These are phyloP conservation scores for Aurelia aurita complex sp. Pacific DNA, from an alignment of 30 jellyfish, hydroid and myxozoan genomes.

Conservation along the genomic window DNA sequence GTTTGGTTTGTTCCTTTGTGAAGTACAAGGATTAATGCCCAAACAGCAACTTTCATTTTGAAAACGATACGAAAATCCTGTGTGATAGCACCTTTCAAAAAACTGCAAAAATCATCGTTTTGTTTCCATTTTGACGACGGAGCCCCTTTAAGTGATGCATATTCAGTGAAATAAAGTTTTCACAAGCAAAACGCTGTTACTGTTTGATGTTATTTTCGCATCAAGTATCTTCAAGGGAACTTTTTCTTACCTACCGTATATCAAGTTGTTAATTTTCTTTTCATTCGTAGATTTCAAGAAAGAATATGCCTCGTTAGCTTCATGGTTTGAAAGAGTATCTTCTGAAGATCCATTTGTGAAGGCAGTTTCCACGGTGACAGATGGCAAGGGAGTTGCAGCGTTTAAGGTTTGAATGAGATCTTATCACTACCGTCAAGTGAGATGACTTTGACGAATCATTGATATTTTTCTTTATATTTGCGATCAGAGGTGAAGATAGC, in stretches of 20 bases:
- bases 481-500: too few relatives aligned
- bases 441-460: constrained; percentile 8
- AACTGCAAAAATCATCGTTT: too few relatives aligned
- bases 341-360: constrained; percentile 40
- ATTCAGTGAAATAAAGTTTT: background rate
- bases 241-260: too few relatives aligned
- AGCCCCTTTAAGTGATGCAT: background rate
- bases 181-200: background rate
- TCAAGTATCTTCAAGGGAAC: too few relatives aligned
- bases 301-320: constrained; percentile 20
- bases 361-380: constrained; percentile 54
- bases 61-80: too few relatives aligned
- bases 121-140: too few relatives aligned
- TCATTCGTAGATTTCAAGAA: constrained; percentile 23
- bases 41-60: too few relatives aligned
- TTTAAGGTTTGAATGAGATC: constrained; percentile 50
- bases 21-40: too few relatives aligned
- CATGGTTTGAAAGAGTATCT: constrained; percentile 78
- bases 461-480: background rate
- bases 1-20: too few relatives aligned
- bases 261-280: too few relatives aligned
- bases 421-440: background rate
- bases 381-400: constrained; percentile 69
- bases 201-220: background rate
- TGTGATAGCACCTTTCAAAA: too few relatives aligned